These are phyloP conservation scores for Isoperla grammatica DNA, from an alignment of 2,888 invertebrate genomes.

Conservation along the genomic window DNA sequence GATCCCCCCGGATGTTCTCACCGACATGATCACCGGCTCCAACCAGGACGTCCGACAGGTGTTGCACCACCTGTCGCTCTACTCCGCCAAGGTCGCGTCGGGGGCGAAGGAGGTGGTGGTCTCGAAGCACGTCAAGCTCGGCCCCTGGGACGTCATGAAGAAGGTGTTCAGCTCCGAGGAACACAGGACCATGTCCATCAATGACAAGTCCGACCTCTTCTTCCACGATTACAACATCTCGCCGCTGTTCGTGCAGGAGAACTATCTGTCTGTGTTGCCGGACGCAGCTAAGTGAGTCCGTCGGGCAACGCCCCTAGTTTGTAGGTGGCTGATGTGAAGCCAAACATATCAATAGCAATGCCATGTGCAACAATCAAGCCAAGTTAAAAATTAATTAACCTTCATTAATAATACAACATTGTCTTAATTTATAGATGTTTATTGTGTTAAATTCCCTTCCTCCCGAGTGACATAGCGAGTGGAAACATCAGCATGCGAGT, in stretches of 20 bases:
- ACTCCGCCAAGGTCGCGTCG: constrained; percentile 57
- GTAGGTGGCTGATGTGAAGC: neutral
- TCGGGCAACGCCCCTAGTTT: too few species aligned
- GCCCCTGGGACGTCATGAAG: constrained; percentile 89
- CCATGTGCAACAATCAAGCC: too few species aligned
- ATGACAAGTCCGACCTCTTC: constrained; percentile 85
- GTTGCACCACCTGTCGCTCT: constrained; percentile 81
- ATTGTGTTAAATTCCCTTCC: too few species aligned
- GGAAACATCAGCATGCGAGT: too few species aligned
- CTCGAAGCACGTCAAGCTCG: constrained; percentile 81
- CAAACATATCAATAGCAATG: neutral
- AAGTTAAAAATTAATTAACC: too few species aligned
- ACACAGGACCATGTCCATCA: constrained; percentile 68
- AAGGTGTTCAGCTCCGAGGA: constrained; percentile 81
- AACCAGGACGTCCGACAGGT: constrained; percentile 93
- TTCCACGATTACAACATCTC: constrained; percentile 95
- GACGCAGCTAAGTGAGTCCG: constrained; percentile 63
- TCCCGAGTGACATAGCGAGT: too few species aligned
- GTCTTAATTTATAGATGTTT: too few species aligned
- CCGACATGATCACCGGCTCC: constrained; percentile 77
- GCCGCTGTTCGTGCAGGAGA: constrained; percentile 97
- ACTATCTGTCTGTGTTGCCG: constrained; percentile 81
- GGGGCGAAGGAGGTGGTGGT: constrained; percentile 55
- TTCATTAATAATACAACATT: too few species aligned
- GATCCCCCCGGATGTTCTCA: constrained; percentile 66